Percentiles rank a stretch among this genome's conserved stretches.
phyloP scores from a whole-genome alignment of 1,140 invertebrate species.

The Pseudachorutes palmiensis region DNA sequence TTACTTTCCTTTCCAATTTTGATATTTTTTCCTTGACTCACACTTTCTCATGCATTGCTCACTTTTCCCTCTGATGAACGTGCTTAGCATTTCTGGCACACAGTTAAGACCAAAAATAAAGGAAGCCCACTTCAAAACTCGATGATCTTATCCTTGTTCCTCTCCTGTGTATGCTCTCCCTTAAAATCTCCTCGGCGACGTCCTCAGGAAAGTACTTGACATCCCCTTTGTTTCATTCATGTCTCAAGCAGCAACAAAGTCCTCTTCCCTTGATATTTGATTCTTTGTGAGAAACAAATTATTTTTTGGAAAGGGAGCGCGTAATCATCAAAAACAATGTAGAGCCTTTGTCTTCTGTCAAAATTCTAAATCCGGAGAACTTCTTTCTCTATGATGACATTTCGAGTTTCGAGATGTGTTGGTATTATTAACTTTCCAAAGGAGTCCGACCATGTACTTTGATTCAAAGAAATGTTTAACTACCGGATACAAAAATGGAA shows the following conservation, averaged over 20 bases:
- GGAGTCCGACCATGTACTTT: no score
- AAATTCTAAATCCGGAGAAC: no score
- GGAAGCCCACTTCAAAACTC: background rate
- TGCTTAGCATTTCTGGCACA: constrained; percentile 16
- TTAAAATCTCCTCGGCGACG: no score
- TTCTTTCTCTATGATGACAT: no score
- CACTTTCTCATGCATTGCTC: background rate
- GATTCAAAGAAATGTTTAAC: no score
- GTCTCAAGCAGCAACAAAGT: background rate
- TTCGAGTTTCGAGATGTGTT: no score
- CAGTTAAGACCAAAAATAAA: background rate
- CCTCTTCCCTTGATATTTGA: background rate
- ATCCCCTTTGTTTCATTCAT: background rate
- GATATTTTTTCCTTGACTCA: background rate
- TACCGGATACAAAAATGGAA: no score
- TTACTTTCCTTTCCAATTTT: background rate
- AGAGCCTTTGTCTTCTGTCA: no score
- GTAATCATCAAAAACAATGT: no score
- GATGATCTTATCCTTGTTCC: background rate
- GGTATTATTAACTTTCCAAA: no score
- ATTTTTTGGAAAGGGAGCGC: background rate
- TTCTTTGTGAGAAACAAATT: background rate
- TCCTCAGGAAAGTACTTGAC: no score
- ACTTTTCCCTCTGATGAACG: constrained; percentile 17
- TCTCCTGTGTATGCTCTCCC: background rate